Conservation (phyloP, 2,888 invertebrate species). For the Lasioglossum figueresi region DNA sequence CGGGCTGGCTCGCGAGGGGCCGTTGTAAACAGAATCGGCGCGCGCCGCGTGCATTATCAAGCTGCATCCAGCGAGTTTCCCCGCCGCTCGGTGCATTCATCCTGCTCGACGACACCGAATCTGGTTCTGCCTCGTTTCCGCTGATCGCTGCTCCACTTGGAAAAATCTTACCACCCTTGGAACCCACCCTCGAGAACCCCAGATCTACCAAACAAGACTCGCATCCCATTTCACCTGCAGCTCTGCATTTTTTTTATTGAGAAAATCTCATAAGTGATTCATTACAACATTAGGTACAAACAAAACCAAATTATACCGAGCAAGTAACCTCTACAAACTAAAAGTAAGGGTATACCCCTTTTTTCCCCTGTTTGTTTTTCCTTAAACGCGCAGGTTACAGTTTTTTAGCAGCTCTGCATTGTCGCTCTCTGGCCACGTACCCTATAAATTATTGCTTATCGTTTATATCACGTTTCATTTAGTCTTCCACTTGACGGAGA, state of each 20-base stretch:
- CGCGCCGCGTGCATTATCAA: conserved; percentile 11
- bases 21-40: conserved; percentile 33
- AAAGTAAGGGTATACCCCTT: too few relatives aligned
- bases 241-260: too few relatives aligned
- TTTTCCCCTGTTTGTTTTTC: too few relatives aligned
- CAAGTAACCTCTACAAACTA: too few relatives aligned
- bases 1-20: not conserved
- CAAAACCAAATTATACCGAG: too few relatives aligned
- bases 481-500: not conserved
- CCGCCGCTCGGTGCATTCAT: not conserved
- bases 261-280: too few relatives aligned
- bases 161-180: not conserved
- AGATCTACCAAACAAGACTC: not conserved
- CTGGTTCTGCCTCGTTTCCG: not conserved
- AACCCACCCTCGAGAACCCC: not conserved
- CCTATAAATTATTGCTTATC: not conserved
- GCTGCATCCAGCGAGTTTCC: not conserved
- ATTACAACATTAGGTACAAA: too few relatives aligned
- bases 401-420: not conserved
- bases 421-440: too few relatives aligned
- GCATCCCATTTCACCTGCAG: not conserved
- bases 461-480: not conserved
- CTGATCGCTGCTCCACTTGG: not conserved
- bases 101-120: not conserved
- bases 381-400: too few relatives aligned